Evolutionary conservation across 1,140 invertebrate genomes (phyloP).

Genomic region (Polypedilum vanderplanki): DNA sequence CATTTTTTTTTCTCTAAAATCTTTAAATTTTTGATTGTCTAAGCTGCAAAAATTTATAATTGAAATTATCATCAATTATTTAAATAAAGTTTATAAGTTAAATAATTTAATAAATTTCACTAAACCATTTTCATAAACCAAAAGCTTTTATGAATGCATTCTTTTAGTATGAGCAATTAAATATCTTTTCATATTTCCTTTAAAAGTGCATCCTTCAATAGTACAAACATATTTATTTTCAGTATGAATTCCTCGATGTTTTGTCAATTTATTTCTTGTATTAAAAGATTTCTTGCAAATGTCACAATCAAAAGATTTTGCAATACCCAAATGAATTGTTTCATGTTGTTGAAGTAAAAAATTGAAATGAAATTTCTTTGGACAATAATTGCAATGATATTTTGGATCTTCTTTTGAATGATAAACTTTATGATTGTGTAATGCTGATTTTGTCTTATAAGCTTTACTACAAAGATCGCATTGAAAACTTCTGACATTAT

Average conservation of each 20-base stretch:
- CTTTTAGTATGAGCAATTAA: slow-evolving; percentile 15
- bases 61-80: too few species aligned
- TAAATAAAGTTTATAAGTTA: too few species aligned
- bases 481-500: not conserved
- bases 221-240: not conserved
- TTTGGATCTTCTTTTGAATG: not conserved
- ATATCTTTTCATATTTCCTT: slow-evolving; percentile 25
- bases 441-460: not conserved
- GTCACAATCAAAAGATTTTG: not conserved
- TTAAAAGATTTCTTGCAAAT: not conserved
- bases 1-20: too few species aligned
- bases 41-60: too few species aligned
- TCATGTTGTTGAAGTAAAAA: not conserved
- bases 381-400: slow-evolving; percentile 1
- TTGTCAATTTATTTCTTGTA: slow-evolving; percentile 4
- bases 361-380: slow-evolving; percentile 20
- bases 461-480: not conserved
- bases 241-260: slow-evolving; percentile 8
- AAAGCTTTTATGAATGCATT: slow-evolving; percentile 14
- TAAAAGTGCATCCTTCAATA: not conserved
- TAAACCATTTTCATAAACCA: too few species aligned
- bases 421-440: slow-evolving; percentile 16
- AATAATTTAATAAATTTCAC: not conserved
- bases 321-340: not conserved
- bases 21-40: too few species aligned